These are phyloP conservation scores for Pycnomerus fuliginosus DNA, from an alignment of 2,888 invertebrate species.

Conservation along the genomic window DNA sequence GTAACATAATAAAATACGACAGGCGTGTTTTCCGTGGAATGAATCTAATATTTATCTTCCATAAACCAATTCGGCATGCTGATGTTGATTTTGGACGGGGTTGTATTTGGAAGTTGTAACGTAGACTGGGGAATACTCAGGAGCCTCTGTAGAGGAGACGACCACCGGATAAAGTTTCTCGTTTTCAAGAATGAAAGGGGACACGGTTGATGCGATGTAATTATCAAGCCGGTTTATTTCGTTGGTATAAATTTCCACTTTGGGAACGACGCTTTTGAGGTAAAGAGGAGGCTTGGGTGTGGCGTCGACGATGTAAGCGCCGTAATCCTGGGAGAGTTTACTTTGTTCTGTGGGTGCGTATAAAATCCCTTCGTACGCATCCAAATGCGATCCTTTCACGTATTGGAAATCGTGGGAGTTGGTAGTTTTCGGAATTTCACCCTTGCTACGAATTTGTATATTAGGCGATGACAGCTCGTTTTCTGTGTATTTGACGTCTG, in stretches of 20 bases:
- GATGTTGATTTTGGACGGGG: slow-evolving; percentile 16
- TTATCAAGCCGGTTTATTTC: slow-evolving; percentile 31
- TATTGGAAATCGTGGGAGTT: slow-evolving; percentile 23
- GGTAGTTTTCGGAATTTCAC: slow-evolving; percentile 22
- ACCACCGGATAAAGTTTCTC: slow-evolving; percentile 24
- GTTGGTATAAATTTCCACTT: slow-evolving; percentile 34
- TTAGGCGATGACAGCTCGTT: slow-evolving; percentile 21
- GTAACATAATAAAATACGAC: slow-evolving; percentile 1
- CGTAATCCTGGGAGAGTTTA: slow-evolving; percentile 11
- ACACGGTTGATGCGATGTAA: slow-evolving; percentile 34
- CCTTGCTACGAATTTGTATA: slow-evolving; percentile 22
- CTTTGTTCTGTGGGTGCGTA: slow-evolving; percentile 13
- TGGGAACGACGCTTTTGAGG: slow-evolving; percentile 19
- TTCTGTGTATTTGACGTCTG: slow-evolving; percentile 61
- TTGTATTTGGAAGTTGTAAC: slow-evolving; percentile 26
- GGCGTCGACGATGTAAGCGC: slow-evolving; percentile 4
- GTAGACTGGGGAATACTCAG: slow-evolving; percentile 25
- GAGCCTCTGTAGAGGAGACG: slow-evolving; percentile 28
- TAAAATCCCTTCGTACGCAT: slow-evolving; percentile 7
- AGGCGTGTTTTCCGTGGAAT: slow-evolving; percentile 14
- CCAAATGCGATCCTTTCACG: slow-evolving; percentile 23
- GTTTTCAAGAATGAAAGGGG: slow-evolving; percentile 28
- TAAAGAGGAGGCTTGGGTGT: slow-evolving; percentile 8
- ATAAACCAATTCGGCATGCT: slow-evolving; percentile 12
- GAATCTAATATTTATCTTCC: slow-evolving; percentile 18